Conservation (phyloP, 2,113 vertebrate species). For the Urocitellus parryii region DNA sequence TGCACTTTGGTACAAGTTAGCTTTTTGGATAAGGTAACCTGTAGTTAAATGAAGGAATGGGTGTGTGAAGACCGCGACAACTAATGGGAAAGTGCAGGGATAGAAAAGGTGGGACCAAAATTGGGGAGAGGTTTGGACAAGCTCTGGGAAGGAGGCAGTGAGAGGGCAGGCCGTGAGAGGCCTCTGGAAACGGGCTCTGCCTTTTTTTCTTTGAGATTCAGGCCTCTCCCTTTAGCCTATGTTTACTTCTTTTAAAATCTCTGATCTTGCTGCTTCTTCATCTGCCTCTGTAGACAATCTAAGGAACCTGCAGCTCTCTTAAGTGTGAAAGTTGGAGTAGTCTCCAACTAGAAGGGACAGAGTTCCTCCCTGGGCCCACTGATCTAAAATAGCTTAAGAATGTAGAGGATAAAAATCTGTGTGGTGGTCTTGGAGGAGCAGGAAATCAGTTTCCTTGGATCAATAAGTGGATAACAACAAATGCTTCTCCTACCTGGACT, state of each 20-base stretch:
- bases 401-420: neutral
- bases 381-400: too few species aligned
- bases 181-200: neutral
- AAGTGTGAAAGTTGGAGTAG: neutral
- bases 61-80: too few species aligned
- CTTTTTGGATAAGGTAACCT: neutral
- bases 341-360: neutral
- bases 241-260: neutral
- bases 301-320: neutral
- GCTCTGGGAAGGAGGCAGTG: neutral
- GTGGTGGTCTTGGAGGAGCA: neutral
- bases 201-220: neutral
- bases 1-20: neutral
- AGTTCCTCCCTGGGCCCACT: neutral
- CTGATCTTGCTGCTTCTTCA: neutral
- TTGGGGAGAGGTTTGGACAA: neutral
- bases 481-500: neutral
- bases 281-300: neutral
- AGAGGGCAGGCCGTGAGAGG: neutral
- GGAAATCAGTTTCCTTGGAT: neutral
- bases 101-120: neutral
- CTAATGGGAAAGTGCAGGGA: neutral
- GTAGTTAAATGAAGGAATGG: neutral
- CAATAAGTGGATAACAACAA: neutral
- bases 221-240: neutral